Evolutionary conservation across 2,113 vertebrate genomes (phyloP).

Genomic region (Jaculus jaculus): DNA sequence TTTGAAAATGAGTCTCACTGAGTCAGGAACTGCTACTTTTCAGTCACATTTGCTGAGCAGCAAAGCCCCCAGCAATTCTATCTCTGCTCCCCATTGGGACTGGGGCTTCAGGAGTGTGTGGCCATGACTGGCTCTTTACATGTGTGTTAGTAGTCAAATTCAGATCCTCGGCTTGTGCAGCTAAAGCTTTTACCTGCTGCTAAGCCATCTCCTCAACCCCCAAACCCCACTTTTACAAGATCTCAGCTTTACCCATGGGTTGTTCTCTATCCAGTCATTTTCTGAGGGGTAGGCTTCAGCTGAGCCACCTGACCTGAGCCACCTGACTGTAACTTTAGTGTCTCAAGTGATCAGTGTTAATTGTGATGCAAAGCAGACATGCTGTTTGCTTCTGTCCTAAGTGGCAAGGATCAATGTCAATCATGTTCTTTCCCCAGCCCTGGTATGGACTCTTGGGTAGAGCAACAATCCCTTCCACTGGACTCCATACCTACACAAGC

Average conservation of each 20-base stretch:
- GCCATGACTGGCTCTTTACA: too few species aligned
- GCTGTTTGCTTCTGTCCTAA: constrained; percentile 7
- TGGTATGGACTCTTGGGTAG: not conserved
- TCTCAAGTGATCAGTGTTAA: not conserved
- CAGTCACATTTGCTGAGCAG: too few species aligned
- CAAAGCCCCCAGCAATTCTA: too few species aligned
- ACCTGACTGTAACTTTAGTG: not conserved
- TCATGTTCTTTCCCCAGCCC: not conserved
- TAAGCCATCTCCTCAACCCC: too few species aligned
- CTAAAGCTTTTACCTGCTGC: too few species aligned
- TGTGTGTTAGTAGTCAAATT: too few species aligned
- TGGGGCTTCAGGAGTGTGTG: too few species aligned
- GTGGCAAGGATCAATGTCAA: constrained; percentile 1
- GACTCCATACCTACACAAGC: not conserved
- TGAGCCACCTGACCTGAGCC: not conserved
- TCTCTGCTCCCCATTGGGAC: too few species aligned
- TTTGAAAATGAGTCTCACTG: too few species aligned
- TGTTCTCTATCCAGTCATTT: not conserved
- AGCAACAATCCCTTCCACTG: not conserved
- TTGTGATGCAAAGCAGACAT: not conserved
- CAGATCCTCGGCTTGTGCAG: too few species aligned
- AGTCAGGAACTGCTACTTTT: too few species aligned
- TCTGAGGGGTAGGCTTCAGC: not conserved
- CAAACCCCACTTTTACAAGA: not conserved
- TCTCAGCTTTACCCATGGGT: not conserved